A percentile compares a stretch with the other conserved stretches of the same genome.
Evolutionary conservation across 2,797 vertebrate species (phyloP).

Genomic region (Amniataba percoides): DNA sequence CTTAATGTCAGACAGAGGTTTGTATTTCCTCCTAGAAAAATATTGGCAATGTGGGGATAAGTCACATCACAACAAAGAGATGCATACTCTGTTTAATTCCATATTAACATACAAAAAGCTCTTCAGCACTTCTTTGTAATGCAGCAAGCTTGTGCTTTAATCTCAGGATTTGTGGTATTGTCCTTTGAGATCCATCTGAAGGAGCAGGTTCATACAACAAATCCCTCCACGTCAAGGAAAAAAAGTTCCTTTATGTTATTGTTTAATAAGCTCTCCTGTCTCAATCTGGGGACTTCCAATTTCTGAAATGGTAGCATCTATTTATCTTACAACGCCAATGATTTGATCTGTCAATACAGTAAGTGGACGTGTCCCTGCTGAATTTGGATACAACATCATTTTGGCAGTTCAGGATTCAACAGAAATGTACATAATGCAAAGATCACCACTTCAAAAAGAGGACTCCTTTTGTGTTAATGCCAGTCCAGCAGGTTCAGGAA

Average conservation of each 20-base stretch:
- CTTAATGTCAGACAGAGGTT: slow-evolving; percentile 57
- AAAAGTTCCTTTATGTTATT: slow-evolving; percentile 70
- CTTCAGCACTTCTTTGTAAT: slow-evolving; percentile 80
- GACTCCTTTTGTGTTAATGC: slow-evolving; percentile 90
- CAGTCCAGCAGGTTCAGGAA: slow-evolving; percentile 96
- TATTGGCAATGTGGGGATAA: slow-evolving; percentile 82
- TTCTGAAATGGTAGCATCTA: slow-evolving; percentile 63
- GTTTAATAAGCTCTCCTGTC: slow-evolving; percentile 72
- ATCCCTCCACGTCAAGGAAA: slow-evolving; percentile 70
- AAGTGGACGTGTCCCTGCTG: slow-evolving; percentile 81
- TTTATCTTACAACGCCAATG: slow-evolving; percentile 68
- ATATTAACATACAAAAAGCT: slow-evolving; percentile 81
- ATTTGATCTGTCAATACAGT: slow-evolving; percentile 77
- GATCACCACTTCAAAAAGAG: slow-evolving; percentile 87
- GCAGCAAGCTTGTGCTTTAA: slow-evolving; percentile 89
- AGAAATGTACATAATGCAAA: slow-evolving; percentile 81
- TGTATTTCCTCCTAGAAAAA: slow-evolving; percentile 75
- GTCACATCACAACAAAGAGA: slow-evolving; percentile 81
- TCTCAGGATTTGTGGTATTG: slow-evolving; percentile 76
- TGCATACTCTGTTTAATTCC: slow-evolving; percentile 81
- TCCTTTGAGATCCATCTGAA: slow-evolving; percentile 61
- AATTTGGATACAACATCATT: slow-evolving; percentile 81
- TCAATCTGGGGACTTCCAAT: slow-evolving; percentile 65
- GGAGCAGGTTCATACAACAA: slow-evolving; percentile 76
- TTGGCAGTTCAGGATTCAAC: slow-evolving; percentile 88